Evolutionary conservation across 1,140 invertebrate species (phyloP), one percentile per base, ranked within the genome.

Genomic region (Bacillus rossius): DNA sequence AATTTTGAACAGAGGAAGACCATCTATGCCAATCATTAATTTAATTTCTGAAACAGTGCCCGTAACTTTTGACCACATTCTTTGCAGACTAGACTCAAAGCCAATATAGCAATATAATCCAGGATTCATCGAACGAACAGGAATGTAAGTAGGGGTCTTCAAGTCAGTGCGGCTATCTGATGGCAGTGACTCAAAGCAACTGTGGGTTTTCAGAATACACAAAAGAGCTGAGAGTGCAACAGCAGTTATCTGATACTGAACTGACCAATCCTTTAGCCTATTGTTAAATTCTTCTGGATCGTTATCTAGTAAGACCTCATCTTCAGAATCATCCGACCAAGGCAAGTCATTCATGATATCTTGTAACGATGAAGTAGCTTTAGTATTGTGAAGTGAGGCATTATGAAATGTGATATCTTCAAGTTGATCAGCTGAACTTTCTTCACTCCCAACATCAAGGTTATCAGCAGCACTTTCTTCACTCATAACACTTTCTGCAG

Each of bases 41-140:
- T 52, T 37, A 34, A 52, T 34, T 14, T n/a, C 26, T 2, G 22
- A 10, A 8, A 26, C 50, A 14, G 22, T 14, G 7, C n/a, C 29
- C 8, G 10, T 34, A 19, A 52, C 29, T 8, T 34, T 8, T 34
- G 22, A 14, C 29, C 22, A 52, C 8, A 52, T 2, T 5, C 17
- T 26, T 19, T 26, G 14, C 3, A 52, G 22, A 23, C 4, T 13
- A 13, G 8, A 7, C 10, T 2, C 13, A 14, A 52, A 19, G 14
- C 50, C 50, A 26, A 52, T 26, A 52, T 52, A 29, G 37, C 22
- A 52, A 19, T 52, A 52, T 8, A 26, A 13, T 17, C 50, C 50
- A 34, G 50, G 50, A 8, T 17, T 26, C 14, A 52, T 17, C 19
- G 22, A 2, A 20, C 10, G 19, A 5, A 23, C 13, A 8, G 22